Conservation (phyloP, 2,888 invertebrate species). For the Papilio demoleus region DNA sequence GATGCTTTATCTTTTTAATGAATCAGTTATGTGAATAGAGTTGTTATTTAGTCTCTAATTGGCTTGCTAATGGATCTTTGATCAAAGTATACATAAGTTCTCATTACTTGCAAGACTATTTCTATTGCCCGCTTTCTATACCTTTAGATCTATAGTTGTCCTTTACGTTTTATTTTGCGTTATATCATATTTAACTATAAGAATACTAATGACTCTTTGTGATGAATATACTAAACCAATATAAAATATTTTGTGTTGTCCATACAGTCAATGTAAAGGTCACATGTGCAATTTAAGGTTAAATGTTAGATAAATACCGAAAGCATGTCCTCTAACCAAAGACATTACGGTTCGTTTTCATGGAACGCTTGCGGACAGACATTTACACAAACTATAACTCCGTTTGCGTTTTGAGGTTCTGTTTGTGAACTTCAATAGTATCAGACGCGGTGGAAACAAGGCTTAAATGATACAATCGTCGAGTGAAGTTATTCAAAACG, state of each 20-base stretch:
- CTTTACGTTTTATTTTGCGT: no score
- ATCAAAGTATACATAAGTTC: constrained; percentile 18
- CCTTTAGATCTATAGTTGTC: background rate
- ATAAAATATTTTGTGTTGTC: background rate
- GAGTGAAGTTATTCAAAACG: constrained; percentile 64
- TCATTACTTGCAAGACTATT: constrained; percentile 40
- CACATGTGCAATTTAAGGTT: constrained; percentile 29
- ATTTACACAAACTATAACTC: no score
- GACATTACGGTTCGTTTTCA: constrained; percentile 45
- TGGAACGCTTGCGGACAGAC: background rate
- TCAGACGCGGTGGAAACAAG: background rate
- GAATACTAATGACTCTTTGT: background rate
- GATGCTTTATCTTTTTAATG: constrained; percentile 39
- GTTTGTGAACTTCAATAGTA: background rate
- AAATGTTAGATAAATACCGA: constrained; percentile 40
- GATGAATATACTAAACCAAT: background rate
- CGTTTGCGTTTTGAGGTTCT: background rate
- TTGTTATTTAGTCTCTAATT: constrained; percentile 40
- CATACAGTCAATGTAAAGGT: constrained; percentile 21
- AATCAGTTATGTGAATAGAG: constrained; percentile 38
- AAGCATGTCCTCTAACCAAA: constrained; percentile 51
- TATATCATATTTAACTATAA: background rate
- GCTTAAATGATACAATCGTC: constrained; percentile 61
- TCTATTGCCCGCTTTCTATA: constrained; percentile 10
- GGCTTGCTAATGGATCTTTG: constrained; percentile 28